A percentile compares a stretch with the other conserved stretches of the same genome.
These are phyloP conservation scores for Falco punctatus DNA, from an alignment of 2,113 vertebrate genomes.

Conservation along the genomic window DNA sequence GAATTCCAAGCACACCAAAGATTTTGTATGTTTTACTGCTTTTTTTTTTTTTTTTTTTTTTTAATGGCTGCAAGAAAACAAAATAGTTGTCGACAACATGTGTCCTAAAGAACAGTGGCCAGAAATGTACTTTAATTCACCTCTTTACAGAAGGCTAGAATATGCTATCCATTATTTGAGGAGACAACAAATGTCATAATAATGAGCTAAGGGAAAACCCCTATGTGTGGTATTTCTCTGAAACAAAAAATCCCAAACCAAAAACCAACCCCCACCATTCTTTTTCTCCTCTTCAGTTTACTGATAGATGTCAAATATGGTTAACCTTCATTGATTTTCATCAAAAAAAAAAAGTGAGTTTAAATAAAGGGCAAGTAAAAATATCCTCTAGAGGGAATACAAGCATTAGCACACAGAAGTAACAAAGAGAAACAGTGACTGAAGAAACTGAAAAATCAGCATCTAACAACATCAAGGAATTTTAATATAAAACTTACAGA, in stretches of 20 bases:
- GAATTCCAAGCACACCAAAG: not conserved
- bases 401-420: not conserved
- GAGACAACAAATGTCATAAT: not conserved
- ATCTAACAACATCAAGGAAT: not conserved
- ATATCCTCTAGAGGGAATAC: not conserved
- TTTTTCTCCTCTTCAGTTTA: not conserved
- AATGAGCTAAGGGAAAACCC: not conserved
- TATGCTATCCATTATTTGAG: not conserved
- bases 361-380: not conserved
- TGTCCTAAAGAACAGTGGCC: not conserved
- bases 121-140: not conserved
- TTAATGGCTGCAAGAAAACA: not conserved
- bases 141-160: not conserved
- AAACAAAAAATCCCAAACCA: too few species aligned
- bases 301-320: not conserved
- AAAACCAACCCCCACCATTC: not conserved
- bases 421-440: not conserved
- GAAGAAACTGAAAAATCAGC: not conserved
- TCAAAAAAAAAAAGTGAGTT: not conserved
- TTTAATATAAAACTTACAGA: not conserved
- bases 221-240: not conserved
- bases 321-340: slow-evolving; percentile 24
- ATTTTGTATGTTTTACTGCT: not conserved
- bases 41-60: not conserved
- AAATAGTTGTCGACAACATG: not conserved